Base-by-base conservation (phyloP, 2,888 invertebrate species). In the Tetanocera ferruginea region DNA sequence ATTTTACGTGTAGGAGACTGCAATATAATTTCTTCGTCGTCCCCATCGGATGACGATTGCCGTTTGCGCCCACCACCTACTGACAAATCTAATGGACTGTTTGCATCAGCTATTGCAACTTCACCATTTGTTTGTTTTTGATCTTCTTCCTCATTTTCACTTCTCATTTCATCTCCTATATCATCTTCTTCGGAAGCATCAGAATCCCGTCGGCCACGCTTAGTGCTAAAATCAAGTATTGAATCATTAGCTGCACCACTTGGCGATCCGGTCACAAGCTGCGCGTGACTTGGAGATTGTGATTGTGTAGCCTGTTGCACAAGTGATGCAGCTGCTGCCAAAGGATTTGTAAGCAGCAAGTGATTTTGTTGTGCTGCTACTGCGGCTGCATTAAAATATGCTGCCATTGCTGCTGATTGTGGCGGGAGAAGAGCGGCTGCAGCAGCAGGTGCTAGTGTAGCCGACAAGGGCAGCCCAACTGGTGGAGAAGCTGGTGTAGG, bases 401-500 rank as follows among this genome's bases (percentile, higher is more conserved):
- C 95, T 31, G 95, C 95, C 91, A 95, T 95, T 3, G 95, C 95
- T 3, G 95, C 95, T 5, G 95, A 94, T 88, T 95, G 95, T 43
- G 95, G 94, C 25, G 95, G 95, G 83, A 95, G 88, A 25, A 94
- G 91, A 17, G 93, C 92, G 34, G 93, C 93, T 31, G 92, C 92
- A 23, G 92, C 91, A 11, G 93, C 92, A 34, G 93, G 93, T 55
- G 94, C 94, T 83, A 95, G 90, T 2, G 94, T 93, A 6, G 94
- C 93, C 0, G 94, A 92, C 81, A 92, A 87, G 57, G 93, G 91
- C 79, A 95, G 91, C 52, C 93, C 94, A 64, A 93, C 92, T 82
- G 95, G 92, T 81, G 94, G 92, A 88, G 94, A 94, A 49, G 87
- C 88, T 49, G 90, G 88, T 55, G 91, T 91, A 1, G 91, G 90